A percentile compares a stretch with the other conserved stretches of the same genome.
Conservation (phyloP, 2,113 vertebrate genomes). For the Formicarius rufipectus region DNA sequence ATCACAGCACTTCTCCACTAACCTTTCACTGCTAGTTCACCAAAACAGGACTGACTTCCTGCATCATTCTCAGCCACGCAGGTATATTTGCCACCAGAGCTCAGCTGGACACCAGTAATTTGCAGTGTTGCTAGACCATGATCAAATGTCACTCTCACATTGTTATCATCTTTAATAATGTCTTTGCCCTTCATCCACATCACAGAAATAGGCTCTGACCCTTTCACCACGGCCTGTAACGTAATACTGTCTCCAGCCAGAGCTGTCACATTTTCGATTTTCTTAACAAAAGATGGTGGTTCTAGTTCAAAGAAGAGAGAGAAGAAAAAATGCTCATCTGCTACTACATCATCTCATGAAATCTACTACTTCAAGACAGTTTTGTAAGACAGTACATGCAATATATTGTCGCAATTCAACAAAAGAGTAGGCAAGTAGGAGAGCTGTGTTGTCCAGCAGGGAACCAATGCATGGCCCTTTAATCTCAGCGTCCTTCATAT, state of each 20-base stretch:
- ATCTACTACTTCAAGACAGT: not conserved
- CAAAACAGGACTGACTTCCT: constrained; percentile 92
- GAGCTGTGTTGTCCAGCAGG: not conserved
- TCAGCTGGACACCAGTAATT: constrained; percentile 83
- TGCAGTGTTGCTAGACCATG: constrained; percentile 83
- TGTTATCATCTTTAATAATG: constrained; percentile 88
- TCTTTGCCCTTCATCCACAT: constrained; percentile 94
- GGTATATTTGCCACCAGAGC: constrained; percentile 86
- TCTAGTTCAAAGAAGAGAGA: constrained; percentile 78
- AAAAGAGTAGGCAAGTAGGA: not conserved
- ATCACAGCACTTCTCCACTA: constrained; percentile 64
- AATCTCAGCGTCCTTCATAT: not conserved
- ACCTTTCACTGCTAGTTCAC: constrained; percentile 94
- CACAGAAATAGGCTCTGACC: constrained; percentile 89
- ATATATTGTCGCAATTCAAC: not conserved
- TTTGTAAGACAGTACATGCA: not conserved
- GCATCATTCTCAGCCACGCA: constrained; percentile 96
- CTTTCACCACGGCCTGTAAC: constrained; percentile 88
- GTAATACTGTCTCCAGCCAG: constrained; percentile 85
- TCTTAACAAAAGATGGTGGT: constrained; percentile 91
- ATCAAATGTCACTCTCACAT: constrained; percentile 88
- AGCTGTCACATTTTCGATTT: constrained; percentile 88
- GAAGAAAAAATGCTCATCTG: constrained; percentile 20
- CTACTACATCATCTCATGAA: not conserved
- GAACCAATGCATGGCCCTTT: not conserved